Base-by-base conservation (phyloP, 64 coral and sea anemone species). In the Montipora efflorescens region DNA sequence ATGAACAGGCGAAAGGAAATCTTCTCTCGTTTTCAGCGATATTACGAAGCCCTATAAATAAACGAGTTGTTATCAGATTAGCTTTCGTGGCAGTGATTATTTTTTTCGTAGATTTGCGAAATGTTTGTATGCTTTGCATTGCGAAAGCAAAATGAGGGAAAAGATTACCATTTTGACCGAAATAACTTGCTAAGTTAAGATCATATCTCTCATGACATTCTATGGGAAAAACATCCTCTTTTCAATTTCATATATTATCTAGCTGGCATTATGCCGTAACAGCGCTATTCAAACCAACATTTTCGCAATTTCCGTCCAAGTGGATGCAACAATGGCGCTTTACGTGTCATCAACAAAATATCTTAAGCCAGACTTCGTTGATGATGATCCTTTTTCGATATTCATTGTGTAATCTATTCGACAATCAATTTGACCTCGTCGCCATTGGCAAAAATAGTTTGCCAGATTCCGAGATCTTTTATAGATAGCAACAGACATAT, bases 301-400 rank as follows among this genome's bases (percentile, higher is more conserved):
- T 49, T 76, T 78, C 76, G 18, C 5, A 76, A 45, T 46, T 76
- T 71, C 19, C 18, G 19, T 71, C 21, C 20, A 5, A 23, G 47
- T 47, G 82, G 43, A 43, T 15, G 55, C 10, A 28, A 62, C 8
- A 46, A 19, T 21, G 43, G 13, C 19, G 47, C 19, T 14, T 16
- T 86, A 72, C 82, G 82, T 86, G 82, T 70, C 82, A 86, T 48
- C 8, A 46, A 67, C 8, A 7, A 78, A 47, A 78, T 78, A 78
- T 71, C 68, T 48, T 71, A 15, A 20, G 16, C 7, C 64, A 72
- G 45, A 48, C 8, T 6, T 49, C 23, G 9, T 25, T 82, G 79
- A 81, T 81, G 36, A 59, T 25, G 11, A 52, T 59, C 79, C 23
- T 47, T 53, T 8, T 59, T 81, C 5, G 15, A 11, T 70, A 11